phyloP scores from a whole-genome alignment of 2,113 vertebrate genomes.

The Etheostoma cragini region DNA sequence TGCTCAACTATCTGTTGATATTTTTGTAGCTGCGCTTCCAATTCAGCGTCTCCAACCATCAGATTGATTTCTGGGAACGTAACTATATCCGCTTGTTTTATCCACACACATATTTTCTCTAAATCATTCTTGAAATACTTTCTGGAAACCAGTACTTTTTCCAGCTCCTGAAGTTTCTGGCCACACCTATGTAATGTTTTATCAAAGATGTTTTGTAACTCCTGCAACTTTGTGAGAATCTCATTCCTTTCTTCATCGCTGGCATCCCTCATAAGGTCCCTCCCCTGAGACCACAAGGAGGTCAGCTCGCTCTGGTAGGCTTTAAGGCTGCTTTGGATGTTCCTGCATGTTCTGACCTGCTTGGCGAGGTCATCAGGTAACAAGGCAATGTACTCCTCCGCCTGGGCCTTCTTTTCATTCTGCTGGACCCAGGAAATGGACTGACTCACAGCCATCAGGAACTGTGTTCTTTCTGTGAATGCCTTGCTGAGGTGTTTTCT shows the following conservation, averaged over 20 bases:
- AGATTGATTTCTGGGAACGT: conserved; percentile 96
- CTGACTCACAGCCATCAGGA: conserved; percentile 91
- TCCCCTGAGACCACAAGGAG: conserved; percentile 92
- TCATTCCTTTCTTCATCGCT: conserved; percentile 91
- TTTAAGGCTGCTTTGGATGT: conserved; percentile 90
- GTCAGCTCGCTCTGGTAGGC: conserved; percentile 91
- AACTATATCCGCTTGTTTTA: conserved; percentile 93
- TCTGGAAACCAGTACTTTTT: conserved; percentile 91
- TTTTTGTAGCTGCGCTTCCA: conserved; percentile 87
- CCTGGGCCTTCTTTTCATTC: conserved; percentile 89
- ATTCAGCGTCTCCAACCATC: conserved; percentile 88
- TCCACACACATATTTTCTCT: conserved; percentile 94
- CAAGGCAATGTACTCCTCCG: conserved; percentile 91
- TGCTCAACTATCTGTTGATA: conserved; percentile 94
- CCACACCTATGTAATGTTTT: conserved; percentile 88
- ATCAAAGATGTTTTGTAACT: conserved; percentile 91
- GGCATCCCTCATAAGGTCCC: conserved; percentile 92
- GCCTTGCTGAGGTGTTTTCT: conserved; percentile 94
- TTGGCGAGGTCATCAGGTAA: conserved; percentile 92
- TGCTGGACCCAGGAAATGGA: conserved; percentile 93
- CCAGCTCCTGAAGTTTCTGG: conserved; percentile 92
- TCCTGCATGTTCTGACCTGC: conserved; percentile 91
- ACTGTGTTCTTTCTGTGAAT: conserved; percentile 94
- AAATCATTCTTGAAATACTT: conserved; percentile 97
- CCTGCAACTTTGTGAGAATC: conserved; percentile 91